Percentiles rank a stretch among this genome's conserved stretches.
Conservation (phyloP, 2,888 invertebrate genomes). For the Apotomis turbidana region DNA sequence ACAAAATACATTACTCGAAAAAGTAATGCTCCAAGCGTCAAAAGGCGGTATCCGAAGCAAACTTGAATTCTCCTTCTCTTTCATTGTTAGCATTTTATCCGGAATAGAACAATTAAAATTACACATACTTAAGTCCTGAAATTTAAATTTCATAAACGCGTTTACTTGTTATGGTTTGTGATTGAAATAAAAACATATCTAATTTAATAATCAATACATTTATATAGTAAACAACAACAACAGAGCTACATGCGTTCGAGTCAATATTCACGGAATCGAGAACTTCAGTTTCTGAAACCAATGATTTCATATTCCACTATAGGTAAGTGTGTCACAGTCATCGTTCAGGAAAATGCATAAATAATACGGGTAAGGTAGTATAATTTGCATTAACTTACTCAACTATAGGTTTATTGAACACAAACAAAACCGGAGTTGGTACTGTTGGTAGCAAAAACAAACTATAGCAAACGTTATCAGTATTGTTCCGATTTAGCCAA, state of each 20-base stretch:
- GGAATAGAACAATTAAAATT: too few relatives aligned
- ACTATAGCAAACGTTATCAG: slow-evolving; percentile 9
- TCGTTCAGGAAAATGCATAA: slow-evolving; percentile 11
- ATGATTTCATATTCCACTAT: slow-evolving; percentile 22
- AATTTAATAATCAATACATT: neutral
- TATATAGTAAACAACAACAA: neutral
- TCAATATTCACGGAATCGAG: slow-evolving; percentile 6
- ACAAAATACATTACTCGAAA: neutral
- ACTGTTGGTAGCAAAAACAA: neutral
- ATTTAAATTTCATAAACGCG: too few relatives aligned
- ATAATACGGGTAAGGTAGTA: neutral
- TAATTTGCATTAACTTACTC: neutral
- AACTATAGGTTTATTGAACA: neutral
- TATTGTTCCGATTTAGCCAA: slow-evolving; percentile 13
- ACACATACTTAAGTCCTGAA: too few relatives aligned
- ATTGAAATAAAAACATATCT: too few relatives aligned
- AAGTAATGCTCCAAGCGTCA: neutral
- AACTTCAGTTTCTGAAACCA: slow-evolving; percentile 17
- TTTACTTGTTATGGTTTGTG: too few relatives aligned
- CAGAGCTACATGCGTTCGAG: neutral
- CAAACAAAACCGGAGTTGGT: neutral
- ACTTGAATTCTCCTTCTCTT: too few relatives aligned
- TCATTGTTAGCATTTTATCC: too few relatives aligned
- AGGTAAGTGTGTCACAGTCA: slow-evolving; percentile 4
- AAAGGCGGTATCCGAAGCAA: too few relatives aligned